Conservation (phyloP, 2,113 vertebrate species). For the Narcine bancroftii region DNA sequence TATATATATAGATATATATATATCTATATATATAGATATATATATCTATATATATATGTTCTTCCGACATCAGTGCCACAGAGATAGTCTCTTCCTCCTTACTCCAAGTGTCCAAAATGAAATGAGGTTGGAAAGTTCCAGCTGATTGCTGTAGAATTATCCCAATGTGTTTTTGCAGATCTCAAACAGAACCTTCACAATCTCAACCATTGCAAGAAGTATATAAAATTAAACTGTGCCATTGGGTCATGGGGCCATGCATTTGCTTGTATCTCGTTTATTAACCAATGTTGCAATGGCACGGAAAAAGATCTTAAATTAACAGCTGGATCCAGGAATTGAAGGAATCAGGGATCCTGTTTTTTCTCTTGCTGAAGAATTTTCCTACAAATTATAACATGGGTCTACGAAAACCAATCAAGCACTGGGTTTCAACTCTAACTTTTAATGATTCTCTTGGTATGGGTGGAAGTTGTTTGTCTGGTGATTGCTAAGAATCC, state of each 20-base stretch:
- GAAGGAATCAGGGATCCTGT: not conserved
- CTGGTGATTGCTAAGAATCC: not conserved
- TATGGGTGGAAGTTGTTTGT: not conserved
- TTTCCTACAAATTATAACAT: not conserved
- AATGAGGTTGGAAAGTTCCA: not conserved
- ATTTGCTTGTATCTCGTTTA: not conserved
- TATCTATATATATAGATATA: no score
- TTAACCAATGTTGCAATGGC: not conserved
- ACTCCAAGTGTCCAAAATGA: not conserved
- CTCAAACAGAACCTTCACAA: not conserved
- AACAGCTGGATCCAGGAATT: not conserved
- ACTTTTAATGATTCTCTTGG: not conserved
- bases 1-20: no score
- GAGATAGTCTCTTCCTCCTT: no score
- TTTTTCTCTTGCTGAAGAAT: not conserved
- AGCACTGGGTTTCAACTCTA: not conserved
- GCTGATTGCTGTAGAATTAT: no score
- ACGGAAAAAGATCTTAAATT: not conserved
- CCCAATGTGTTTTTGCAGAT: not conserved
- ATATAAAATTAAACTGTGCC: not conserved
- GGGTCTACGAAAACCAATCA: not conserved
- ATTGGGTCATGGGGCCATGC: not conserved
- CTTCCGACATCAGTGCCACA: no score
- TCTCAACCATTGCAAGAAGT: not conserved
- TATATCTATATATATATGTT: no score